phyloP scores from a whole-genome alignment of 2,113 vertebrate genomes.

The Drymodes brunneopygia region DNA sequence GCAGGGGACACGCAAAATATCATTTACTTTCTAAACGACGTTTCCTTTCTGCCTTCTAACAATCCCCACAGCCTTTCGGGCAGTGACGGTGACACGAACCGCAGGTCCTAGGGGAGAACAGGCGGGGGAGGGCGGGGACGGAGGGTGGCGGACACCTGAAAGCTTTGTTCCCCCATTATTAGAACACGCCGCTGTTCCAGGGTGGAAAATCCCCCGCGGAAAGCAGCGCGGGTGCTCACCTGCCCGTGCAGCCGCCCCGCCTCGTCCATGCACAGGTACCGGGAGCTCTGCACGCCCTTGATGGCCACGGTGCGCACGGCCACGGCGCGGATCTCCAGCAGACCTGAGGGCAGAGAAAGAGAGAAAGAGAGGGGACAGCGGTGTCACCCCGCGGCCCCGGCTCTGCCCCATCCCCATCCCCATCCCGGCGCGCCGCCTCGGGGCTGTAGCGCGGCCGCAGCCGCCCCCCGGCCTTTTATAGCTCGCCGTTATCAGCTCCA shows the following conservation, averaged over 20 bases:
- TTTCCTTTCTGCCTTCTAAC: not conserved
- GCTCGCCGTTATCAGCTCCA: slow-evolving; percentile 71
- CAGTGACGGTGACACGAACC: not conserved
- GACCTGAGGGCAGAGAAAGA: slow-evolving; percentile 67
- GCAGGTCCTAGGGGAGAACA: accelerated
- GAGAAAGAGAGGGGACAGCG: not conserved
- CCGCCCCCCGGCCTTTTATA: slow-evolving; percentile 78
- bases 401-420: not conserved
- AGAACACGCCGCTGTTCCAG: not conserved
- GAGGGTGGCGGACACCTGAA: not conserved
- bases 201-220: not conserved
- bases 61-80: not conserved
- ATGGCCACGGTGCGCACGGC: slow-evolving; percentile 84
- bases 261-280: slow-evolving; percentile 87
- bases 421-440: not conserved
- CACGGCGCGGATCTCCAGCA: slow-evolving; percentile 88
- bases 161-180: not conserved
- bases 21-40: not conserved
- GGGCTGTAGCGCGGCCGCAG: slow-evolving; percentile 27
- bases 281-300: slow-evolving; percentile 80
- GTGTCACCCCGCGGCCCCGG: not conserved
- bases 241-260: slow-evolving; percentile 82
- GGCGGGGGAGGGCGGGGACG: too few relatives aligned
- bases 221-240: slow-evolving; percentile 64
- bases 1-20: not conserved